Base-by-base conservation (phyloP, 2,113 vertebrate genomes). In the Kryptolebias marmoratus region DNA sequence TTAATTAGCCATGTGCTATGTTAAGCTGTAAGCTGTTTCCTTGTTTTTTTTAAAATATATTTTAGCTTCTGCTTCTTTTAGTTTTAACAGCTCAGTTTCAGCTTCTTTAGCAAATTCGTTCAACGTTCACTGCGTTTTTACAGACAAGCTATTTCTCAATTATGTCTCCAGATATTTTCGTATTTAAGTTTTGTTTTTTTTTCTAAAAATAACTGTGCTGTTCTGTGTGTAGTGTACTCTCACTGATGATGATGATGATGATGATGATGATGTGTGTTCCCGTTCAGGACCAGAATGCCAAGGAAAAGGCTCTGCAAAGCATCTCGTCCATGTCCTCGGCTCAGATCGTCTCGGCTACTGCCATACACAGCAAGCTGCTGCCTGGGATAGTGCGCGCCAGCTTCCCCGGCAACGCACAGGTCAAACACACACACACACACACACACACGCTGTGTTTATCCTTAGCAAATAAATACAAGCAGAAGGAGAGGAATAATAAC, bases 261-360 rank as follows among this genome's bases (percentile, higher is more conserved):
- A 13, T 88, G 77, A 86, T 31, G 12, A 45, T 44, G 73, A 22
- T 80, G 45, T 71, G 87, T 89, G 75, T 94, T 90, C 89, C 64
- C 87, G 11, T 94, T 82, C 94, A 99, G 98, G 97, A 99, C 95
- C 97, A 98, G 92, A 97, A 93, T 59, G 95, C 96, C 73, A 99
- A 99, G 95, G 97, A 98, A 84, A 99, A 99, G 89, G 97, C 96
- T 73, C 93, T 99, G 82, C 97, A 98, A 91, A 97, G 98, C 93
- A 98, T 99, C 95, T 97, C 97, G 30, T 96, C 96, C 91, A 98
- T 99, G 97, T 99, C 98, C 57, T 98, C 98, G 16, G 97, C 98
- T 75, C 98, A 99, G 94, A 99, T 99, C 64, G 97, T 99, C 86
- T 98, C 98, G 0, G 97, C 98, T 87, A 98, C 97, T 10, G 96